These are phyloP conservation scores for Tetramorium parvispinum DNA, from an alignment of 1,140 invertebrate genomes.

Conservation along the genomic window DNA sequence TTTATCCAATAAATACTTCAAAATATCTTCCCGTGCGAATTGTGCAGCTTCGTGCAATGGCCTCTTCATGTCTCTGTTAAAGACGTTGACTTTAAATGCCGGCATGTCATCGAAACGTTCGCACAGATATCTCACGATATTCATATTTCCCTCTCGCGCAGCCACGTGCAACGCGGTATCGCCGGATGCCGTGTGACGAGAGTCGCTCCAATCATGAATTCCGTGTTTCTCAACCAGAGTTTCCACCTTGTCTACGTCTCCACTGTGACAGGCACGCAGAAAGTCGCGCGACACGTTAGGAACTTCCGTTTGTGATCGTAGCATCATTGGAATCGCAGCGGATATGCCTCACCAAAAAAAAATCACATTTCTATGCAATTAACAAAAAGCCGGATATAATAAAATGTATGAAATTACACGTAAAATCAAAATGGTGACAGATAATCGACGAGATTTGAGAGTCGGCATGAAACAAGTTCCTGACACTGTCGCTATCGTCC, in stretches of 20 bases:
- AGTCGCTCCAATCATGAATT: constrained; percentile 76
- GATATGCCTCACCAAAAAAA: not conserved
- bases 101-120: constrained; percentile 67
- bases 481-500: not conserved
- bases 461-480: too few relatives aligned
- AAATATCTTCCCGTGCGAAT: constrained; percentile 73
- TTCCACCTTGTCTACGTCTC: constrained; percentile 69
- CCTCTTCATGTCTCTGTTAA: constrained; percentile 80
- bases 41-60: constrained; percentile 81
- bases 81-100: constrained; percentile 71
- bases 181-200: constrained; percentile 74
- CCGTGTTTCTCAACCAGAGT: constrained; percentile 56
- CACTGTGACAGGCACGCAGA: constrained; percentile 74
- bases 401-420: not conserved
- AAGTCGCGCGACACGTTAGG: constrained; percentile 68
- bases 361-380: not conserved
- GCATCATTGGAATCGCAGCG: not conserved
- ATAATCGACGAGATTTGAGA: not conserved
- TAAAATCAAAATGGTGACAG: not conserved
- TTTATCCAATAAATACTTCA: constrained; percentile 76
- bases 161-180: constrained; percentile 81
- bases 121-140: constrained; percentile 77
- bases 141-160: constrained; percentile 75
- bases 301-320: not conserved
- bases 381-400: not conserved